Evolutionary conservation across 1,140 invertebrate genomes (phyloP), one percentile per base, ranked within the genome.

Genomic region (Lordiphosa stackelbergi): DNA sequence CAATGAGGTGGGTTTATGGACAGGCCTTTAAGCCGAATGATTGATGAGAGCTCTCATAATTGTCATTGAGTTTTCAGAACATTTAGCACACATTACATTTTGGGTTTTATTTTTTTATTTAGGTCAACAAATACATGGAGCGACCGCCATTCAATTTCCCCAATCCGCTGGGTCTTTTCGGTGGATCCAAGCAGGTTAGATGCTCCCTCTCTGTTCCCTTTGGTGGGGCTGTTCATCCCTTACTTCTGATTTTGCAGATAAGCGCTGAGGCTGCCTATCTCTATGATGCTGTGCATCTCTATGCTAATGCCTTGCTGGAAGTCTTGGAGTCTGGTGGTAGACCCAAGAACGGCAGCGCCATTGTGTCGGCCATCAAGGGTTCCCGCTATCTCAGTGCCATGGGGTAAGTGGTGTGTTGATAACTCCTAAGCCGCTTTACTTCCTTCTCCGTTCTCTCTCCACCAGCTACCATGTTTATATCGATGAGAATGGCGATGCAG

Each of bases 401-500:
- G 93, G 94, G 95, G 95, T 96, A 89, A 90, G 90, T 88, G 8
- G 2, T 11, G 6, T 7, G 36, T 24, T 28, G 19, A 10, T 37
- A 22, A 16, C 37, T 45, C 13, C 22, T 28, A 48, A 34, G 48
- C 12, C 22, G 13, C 35, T 36, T 41, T 34, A 62, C 43, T 49
- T 22, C 41, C 34, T 34, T 11, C 7, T 45, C 9, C 10, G 1
- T 49, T 11, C 7, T 8, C 8, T 31, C 35, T 19, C 53, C 65
- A 65, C 22, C 81, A 96, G 94, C 34, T 97, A 96, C 88, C 92
- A 94, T 88, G 94, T 96, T 2, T 93, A 96, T 69, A 97, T 99
- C 91, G 96, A 99, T 85, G 93, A 95, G 68, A 96, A 96, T 75
- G 97, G 96, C 0, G 97, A 99, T 83, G 96, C 97, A 0, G 95